Percentiles rank a stretch among this genome's conserved stretches.
phyloP scores from a whole-genome alignment of 2,113 vertebrate species.

The Scomber japonicus region DNA sequence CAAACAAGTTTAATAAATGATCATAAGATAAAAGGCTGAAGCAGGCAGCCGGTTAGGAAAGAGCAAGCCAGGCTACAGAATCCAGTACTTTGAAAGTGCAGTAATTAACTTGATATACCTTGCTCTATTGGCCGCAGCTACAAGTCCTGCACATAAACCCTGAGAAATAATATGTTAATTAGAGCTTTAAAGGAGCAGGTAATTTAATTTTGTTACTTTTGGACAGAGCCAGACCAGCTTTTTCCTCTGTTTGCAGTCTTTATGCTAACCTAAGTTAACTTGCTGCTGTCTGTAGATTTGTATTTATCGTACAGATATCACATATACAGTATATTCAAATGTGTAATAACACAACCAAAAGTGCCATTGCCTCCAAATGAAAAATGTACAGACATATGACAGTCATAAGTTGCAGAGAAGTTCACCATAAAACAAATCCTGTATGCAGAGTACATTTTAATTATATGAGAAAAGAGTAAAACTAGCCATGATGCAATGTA shows the following conservation, averaged over 20 bases:
- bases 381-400: constrained; percentile 4
- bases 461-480: constrained; percentile 35
- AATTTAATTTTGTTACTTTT: neutral
- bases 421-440: constrained; percentile 10
- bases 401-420: neutral
- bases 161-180: neutral
- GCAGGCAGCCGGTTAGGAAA: no score
- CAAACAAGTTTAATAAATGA: neutral
- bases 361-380: neutral
- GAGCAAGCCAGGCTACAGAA: no score
- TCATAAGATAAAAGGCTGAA: no score
- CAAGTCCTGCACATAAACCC: neutral
- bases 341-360: neutral
- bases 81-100: no score
- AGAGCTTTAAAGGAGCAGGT: neutral
- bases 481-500: constrained; percentile 52
- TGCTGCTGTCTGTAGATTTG: no score
- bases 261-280: neutral
- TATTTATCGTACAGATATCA: no score
- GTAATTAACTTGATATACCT: no score
- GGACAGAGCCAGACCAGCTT: neutral
- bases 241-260: neutral
- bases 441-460: constrained; percentile 15
- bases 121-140: neutral
- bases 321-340: neutral